Base-by-base conservation (phyloP, 1,140 invertebrate genomes). In the Drosophila baimaii region DNA sequence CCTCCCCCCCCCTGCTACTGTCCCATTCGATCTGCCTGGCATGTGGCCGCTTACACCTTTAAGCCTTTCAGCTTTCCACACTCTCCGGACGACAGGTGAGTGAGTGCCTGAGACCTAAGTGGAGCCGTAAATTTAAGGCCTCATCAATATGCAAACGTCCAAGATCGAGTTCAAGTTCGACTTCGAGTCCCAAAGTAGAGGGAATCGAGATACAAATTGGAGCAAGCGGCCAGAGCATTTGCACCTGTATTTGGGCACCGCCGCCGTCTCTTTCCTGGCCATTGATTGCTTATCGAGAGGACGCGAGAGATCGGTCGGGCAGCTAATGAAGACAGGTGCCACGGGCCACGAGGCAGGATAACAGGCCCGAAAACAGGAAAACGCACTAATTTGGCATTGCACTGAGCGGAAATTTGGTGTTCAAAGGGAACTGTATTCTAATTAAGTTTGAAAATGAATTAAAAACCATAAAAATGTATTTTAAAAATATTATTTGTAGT, bases 301-400 rank as follows among this genome's bases (percentile, higher is more conserved):
- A 54, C 51, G 41, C 63, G 43, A 19, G 51, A 73, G 71, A 83
- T 74, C 47, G 46, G 37, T n/a, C 21, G 12, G 41, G 27, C 41
- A 81, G 63, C 77, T 86, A 88, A 86, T 86, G 79, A 86, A 86
- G 82, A 82, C 83, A 86, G 82, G 82, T 86, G 82, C 76, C 73
- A 43, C 29, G 41, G 37, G 61, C 15, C 46, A 58, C 29, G 33
- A 25, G 44, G 23, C 29, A 57, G 33, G 21, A 76, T 39, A 58
- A 44, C 35, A 49, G n/a, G 21, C 21, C 33, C 29, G 19, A 75
- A 54, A 71, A 62, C 27, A 39, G 33, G 27, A 12, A 35, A 33
- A 44, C n/a, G 27, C 33, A 55, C 25, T n/a, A 19, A 27, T 61
- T 55, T 21, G 54, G 10, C 13, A 6, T 21, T 9, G n/a, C 61